Percentiles rank a stretch among this genome's conserved stretches.
These are phyloP conservation scores for Laticauda laticaudata DNA, from an alignment of 2,113 vertebrate genomes.

Conservation along the genomic window DNA sequence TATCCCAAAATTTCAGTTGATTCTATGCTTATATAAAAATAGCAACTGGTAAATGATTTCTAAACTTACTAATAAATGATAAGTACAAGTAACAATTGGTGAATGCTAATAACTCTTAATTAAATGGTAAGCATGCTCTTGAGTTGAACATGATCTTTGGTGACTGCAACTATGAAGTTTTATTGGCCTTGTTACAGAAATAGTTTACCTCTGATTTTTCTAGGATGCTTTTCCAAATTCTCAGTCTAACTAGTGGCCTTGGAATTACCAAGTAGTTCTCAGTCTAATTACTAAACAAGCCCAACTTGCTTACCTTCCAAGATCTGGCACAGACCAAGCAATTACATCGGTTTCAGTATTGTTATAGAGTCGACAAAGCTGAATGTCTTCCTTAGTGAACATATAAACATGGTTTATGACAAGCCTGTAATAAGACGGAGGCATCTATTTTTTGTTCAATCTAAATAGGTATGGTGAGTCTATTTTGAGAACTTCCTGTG, in stretches of 20 bases:
- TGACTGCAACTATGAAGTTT: not conserved
- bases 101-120: not conserved
- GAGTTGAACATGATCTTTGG: not conserved
- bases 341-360: not conserved
- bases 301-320: not conserved
- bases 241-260: not conserved
- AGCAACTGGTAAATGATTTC: not conserved
- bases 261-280: not conserved
- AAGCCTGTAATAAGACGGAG: not conserved
- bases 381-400: conserved; percentile 35
- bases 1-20: conserved; percentile 27
- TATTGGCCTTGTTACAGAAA: not conserved
- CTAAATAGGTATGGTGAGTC: not conserved
- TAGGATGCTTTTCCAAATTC: not conserved
- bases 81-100: not conserved
- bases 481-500: not conserved
- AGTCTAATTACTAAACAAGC: not conserved
- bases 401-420: conserved; percentile 19
- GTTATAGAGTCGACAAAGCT: conserved; percentile 41
- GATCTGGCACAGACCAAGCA: not conserved
- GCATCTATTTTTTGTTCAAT: not conserved
- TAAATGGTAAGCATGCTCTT: not conserved
- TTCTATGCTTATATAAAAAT: not conserved
- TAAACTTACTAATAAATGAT: not conserved
- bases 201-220: not conserved